Percentiles rank a stretch among this genome's conserved stretches.
These are phyloP conservation scores for Drosophila ercepeae DNA, from an alignment of 1,140 invertebrate genomes.

Conservation along the genomic window DNA sequence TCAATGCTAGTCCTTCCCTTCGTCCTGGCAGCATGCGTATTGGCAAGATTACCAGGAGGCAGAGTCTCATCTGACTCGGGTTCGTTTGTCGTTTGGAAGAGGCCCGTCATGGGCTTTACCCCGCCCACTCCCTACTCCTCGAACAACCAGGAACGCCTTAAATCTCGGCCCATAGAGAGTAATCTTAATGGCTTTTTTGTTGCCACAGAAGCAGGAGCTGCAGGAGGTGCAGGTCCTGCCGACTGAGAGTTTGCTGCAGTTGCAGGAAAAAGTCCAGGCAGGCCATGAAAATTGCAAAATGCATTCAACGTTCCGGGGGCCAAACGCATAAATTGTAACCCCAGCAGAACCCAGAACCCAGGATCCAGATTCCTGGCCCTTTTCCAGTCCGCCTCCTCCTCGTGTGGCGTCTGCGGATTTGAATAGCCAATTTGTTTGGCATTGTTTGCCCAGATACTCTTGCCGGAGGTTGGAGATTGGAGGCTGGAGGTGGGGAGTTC, in stretches of 20 bases:
- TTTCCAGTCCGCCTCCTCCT: slow-evolving; percentile 7
- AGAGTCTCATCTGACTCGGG: slow-evolving; percentile 27
- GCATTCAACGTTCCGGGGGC: slow-evolving; percentile 67
- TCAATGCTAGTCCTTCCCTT: neutral
- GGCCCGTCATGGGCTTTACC: slow-evolving; percentile 29
- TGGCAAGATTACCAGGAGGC: slow-evolving; percentile 20
- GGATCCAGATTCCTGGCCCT: neutral
- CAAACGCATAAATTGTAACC: slow-evolving; percentile 75
- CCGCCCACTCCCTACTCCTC: too few relatives aligned
- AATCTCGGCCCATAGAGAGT: slow-evolving; percentile 74
- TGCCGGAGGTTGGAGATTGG: neutral
- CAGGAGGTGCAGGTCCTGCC: slow-evolving; percentile 20
- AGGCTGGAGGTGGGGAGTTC: too few relatives aligned
- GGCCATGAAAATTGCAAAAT: slow-evolving; percentile 80
- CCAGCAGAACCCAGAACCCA: slow-evolving; percentile 19
- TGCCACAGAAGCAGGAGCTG: slow-evolving; percentile 23
- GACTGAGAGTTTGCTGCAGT: slow-evolving; percentile 34
- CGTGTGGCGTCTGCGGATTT: slow-evolving; percentile 72
- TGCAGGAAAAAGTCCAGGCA: slow-evolving; percentile 44
- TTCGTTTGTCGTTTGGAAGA: slow-evolving; percentile 41
- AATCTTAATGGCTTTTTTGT: slow-evolving; percentile 80
- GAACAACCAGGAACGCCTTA: slow-evolving; percentile 13
- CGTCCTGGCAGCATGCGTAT: slow-evolving; percentile 15
- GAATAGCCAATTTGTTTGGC: slow-evolving; percentile 81
- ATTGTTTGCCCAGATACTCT: slow-evolving; percentile 74